Evolutionary conservation across 2,113 vertebrate species (phyloP).

Genomic region (Rhineura floridana): DNA sequence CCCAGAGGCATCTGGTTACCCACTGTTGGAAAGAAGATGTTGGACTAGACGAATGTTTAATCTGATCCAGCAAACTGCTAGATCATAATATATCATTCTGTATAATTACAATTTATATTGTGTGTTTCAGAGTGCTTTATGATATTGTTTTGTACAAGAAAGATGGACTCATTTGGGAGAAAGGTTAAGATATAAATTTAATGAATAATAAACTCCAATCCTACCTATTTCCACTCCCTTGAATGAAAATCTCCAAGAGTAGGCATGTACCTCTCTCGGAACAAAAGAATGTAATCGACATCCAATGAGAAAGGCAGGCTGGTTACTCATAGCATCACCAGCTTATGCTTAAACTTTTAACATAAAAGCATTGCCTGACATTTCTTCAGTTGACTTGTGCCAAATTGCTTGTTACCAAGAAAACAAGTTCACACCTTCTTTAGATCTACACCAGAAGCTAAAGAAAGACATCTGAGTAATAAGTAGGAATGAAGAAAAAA

Average conservation of each 20-base stretch:
- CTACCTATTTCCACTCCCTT: not conserved
- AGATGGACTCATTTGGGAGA: no score
- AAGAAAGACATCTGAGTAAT: not conserved
- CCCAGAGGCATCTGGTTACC: not conserved
- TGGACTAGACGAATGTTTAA: not conserved
- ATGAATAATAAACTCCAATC: no score
- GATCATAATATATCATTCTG: not conserved
- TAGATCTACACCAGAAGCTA: conserved; percentile 41
- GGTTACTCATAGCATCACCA: not conserved
- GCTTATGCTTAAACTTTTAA: conserved; percentile 57
- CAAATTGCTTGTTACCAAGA: conserved; percentile 46
- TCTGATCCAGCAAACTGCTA: no score
- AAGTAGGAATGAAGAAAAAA: not conserved
- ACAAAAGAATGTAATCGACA: not conserved
- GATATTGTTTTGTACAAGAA: not conserved
- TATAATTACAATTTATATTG: not conserved
- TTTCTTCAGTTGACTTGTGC: conserved; percentile 50
- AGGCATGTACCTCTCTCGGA: not conserved
- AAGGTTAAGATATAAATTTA: no score
- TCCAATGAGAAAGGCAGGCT: not conserved
- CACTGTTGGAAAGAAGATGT: not conserved
- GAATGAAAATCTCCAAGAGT: not conserved
- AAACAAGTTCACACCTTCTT: conserved; percentile 44
- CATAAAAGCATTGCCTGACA: conserved; percentile 50
- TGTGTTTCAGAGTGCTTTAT: not conserved